Base-by-base conservation (phyloP, 2,113 vertebrate genomes). In the Phocoena phocoena region DNA sequence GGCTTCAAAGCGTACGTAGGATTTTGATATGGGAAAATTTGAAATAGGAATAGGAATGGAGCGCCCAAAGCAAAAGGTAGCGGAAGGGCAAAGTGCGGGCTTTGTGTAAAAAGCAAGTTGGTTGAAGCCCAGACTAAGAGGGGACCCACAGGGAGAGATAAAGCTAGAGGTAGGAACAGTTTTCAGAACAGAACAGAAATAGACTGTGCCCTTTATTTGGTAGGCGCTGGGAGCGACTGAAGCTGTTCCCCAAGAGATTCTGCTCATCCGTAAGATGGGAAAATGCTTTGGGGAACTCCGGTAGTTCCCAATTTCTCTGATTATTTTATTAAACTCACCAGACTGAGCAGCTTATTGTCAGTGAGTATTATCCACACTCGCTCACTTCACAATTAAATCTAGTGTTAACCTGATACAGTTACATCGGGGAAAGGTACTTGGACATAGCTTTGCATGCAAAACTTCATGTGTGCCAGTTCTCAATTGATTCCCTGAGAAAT, bases 401-500 rank as follows among this genome's bases (percentile, higher is more conserved):
- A 44, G 60, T n/a, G 20, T 58, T 93, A n/a, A 63, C 81, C 31
- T 13, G 55, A 85, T 15, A 5, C 62, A 58, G 3, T 55, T 53
- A 28, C 8, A 70, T 74, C 12, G 53, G 76, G 55, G 50, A 55
- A 62, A 92, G 65, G 63, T 44, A 58, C 33, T 81, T 33, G 85
- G 71, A 41, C 73, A 58, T 8, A 86, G 41, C 44, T 77, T 89
- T 91, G 92, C 36, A 38, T n/a, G 62, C 18, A 82, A 44, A 58
- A 20, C n/a, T 87, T 71, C 44, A 55, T 28, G 83, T 44, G 77
- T 41, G 67, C 84, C 95, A 53, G 9, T 70, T 74, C 47, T 87
- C 82, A 31, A 17, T 12, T 11, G 93, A 89, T 89, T 95, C 77
- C 92, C 90, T 71, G 63, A 91, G 86, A 76, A 90, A 83, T 0